Conservation (phyloP, 1,140 invertebrate genomes). For the Agraylea sexmaculata region DNA sequence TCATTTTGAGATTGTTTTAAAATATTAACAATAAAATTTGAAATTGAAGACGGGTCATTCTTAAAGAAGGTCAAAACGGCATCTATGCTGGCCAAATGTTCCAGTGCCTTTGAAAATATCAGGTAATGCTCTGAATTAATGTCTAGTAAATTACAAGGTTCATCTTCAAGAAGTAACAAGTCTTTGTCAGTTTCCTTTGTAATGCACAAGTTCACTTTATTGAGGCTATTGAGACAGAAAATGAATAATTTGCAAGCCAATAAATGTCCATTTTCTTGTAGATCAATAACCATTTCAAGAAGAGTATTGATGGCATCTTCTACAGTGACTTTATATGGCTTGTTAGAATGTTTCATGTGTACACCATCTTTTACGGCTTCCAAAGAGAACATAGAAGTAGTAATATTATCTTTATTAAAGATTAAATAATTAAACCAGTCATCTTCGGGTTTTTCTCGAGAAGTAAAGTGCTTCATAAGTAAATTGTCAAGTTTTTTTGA, state of each 20-base stretch:
- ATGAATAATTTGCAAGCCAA: conserved; percentile 15
- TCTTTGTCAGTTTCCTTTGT: conserved; percentile 21
- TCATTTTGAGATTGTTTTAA: conserved; percentile 23
- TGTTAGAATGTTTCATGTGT: conserved; percentile 7
- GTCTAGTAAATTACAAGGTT: conserved; percentile 27
- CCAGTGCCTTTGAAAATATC: conserved; percentile 23
- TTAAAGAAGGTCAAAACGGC: conserved; percentile 27
- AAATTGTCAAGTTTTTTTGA: conserved; percentile 29
- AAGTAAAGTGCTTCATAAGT: conserved; percentile 27
- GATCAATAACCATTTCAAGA: conserved; percentile 13
- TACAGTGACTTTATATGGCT: conserved; percentile 4
- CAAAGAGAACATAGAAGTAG: conserved; percentile 11
- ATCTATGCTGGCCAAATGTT: conserved; percentile 18
- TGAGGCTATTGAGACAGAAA: conserved; percentile 12
- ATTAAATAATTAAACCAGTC: conserved; percentile 14
- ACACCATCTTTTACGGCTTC: conserved; percentile 11
- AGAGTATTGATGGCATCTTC: conserved; percentile 15
- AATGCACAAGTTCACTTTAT: conserved; percentile 9
- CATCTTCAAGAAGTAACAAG: conserved; percentile 28
- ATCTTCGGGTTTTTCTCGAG: conserved; percentile 6
- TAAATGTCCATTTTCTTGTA: conserved; percentile 4
- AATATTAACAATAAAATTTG: conserved; percentile 32
- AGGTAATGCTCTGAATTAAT: conserved; percentile 25
- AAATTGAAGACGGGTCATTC: conserved; percentile 26
- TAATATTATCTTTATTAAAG: conserved; percentile 13